Base-by-base conservation (phyloP, 2,113 vertebrate genomes). In the Channa argus region DNA sequence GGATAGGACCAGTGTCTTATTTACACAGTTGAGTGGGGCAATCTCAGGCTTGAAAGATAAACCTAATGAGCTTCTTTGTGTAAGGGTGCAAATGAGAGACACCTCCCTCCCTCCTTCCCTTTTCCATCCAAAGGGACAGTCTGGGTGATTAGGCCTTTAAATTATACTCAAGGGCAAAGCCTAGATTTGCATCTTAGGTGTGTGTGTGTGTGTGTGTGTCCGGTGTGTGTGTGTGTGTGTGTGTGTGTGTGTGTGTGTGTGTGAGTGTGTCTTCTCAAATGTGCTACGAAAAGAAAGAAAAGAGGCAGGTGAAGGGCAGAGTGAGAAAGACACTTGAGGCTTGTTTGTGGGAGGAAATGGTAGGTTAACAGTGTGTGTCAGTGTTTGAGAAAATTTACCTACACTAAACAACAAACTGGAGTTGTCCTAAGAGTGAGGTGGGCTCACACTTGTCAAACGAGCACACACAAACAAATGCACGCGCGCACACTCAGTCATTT, bases 91-190 rank as follows among this genome's bases (percentile, higher is more conserved):
- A 97, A 97, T 97, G 96, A 98, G 97, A 95, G 95, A 95, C 95
- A 95, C 96, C 95, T 94, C 94, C 90, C 95, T 94, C 95, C 96
- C 95, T 95, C 95, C 93, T 73, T 80, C 86, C 74, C 71, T 66
- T 75, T 65, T 80, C 88, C 85, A 86, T 91, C 94, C 94, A 94
- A 95, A 95, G 95, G 75, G 96, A 97, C 91, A 91, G 96, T 95
- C 95, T 96, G 96, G 96, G 97, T 98, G 97, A 99, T 99, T 99
- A 99, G 96, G 95, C 96, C 96, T 97, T 96, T 97, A 98, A 99
- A 99, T 99, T 99, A 98, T 97, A 97, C 97, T 99, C 97, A 98
- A 98, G 97, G 98, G 97, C 98, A 99, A 97, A 97, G 96, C 96
- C 94, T 94, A 90, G 97, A 97, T 98, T 98, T 98, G 96, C 96